These are phyloP conservation scores for Cenopis cana DNA, from an alignment of 2,888 invertebrate species.

Conservation along the genomic window DNA sequence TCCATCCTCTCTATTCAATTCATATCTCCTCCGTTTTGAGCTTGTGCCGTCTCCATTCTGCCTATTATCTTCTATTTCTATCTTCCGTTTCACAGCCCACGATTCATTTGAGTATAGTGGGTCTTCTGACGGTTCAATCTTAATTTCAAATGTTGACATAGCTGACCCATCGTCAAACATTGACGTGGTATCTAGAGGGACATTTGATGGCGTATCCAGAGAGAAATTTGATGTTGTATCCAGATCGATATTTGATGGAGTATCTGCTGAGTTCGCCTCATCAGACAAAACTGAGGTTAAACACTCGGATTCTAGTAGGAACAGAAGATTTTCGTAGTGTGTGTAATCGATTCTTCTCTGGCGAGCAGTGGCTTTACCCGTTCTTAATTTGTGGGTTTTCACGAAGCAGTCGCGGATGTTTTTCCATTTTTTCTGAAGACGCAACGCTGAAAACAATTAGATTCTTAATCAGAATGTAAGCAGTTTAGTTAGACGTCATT, in stretches of 20 bases:
- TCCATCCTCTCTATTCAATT: too few species aligned
- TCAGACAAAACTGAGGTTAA: too few species aligned
- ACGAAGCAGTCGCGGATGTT: conserved; percentile 18
- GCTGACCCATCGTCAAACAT: not conserved
- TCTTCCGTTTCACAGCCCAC: not conserved
- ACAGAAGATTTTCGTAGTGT: not conserved
- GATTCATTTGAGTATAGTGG: not conserved
- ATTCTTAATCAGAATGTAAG: too few species aligned
- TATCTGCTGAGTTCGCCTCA: not conserved
- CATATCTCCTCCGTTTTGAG: too few species aligned
- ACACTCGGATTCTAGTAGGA: not conserved
- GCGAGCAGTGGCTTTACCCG: not conserved
- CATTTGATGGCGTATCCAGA: not conserved
- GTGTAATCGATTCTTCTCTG: not conserved
- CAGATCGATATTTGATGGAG: not conserved
- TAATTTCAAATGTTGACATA: not conserved
- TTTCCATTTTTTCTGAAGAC: conserved; percentile 16
- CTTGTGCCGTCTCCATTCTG: too few species aligned
- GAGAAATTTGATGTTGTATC: not conserved
- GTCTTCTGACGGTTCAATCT: not conserved
- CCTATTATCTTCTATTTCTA: not conserved
- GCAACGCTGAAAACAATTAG: not conserved
- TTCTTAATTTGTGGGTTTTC: not conserved
- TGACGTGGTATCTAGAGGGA: too few species aligned
- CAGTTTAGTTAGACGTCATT: too few species aligned